Conservation (phyloP, 1,140 invertebrate species). For the Euwallacea fornicatus region DNA sequence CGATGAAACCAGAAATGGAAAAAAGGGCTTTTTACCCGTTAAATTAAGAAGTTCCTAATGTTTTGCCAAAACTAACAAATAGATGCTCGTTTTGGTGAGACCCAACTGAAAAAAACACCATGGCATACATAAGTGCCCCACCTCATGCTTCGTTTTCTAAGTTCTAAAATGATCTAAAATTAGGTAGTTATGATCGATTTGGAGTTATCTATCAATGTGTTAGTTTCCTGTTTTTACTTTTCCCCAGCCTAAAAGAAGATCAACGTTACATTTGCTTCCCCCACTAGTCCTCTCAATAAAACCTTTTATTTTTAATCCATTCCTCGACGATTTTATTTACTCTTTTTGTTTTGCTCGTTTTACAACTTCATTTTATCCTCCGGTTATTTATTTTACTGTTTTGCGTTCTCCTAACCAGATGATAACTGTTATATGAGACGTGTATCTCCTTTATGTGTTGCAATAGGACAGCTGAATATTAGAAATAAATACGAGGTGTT, state of each 20-base stretch:
- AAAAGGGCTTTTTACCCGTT: no score
- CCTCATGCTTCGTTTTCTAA: constrained; percentile 24
- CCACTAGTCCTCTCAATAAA: constrained; percentile 33
- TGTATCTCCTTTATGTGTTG: no score
- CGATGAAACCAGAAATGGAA: no score
- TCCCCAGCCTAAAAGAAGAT: constrained; percentile 52
- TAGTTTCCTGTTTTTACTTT: constrained; percentile 55
- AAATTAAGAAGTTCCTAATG: no score
- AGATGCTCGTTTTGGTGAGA: not conserved
- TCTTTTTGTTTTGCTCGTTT: no score
- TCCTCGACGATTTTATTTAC: not conserved
- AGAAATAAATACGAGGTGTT: no score
- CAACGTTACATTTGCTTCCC: constrained; percentile 45
- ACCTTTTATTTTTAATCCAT: constrained; percentile 16
- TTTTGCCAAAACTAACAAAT: not conserved
- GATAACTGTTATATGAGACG: no score
- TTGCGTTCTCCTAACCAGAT: no score
- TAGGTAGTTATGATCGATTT: not conserved
- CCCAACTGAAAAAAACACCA: not conserved
- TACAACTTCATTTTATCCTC: no score
- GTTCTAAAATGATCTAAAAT: constrained; percentile 11
- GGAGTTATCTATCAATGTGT: constrained; percentile 38
- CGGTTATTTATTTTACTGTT: no score
- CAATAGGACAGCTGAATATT: no score
- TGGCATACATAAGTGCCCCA: not conserved